phyloP scores from a whole-genome alignment of 2,888 invertebrate species.

The Amphiduros pacificus region DNA sequence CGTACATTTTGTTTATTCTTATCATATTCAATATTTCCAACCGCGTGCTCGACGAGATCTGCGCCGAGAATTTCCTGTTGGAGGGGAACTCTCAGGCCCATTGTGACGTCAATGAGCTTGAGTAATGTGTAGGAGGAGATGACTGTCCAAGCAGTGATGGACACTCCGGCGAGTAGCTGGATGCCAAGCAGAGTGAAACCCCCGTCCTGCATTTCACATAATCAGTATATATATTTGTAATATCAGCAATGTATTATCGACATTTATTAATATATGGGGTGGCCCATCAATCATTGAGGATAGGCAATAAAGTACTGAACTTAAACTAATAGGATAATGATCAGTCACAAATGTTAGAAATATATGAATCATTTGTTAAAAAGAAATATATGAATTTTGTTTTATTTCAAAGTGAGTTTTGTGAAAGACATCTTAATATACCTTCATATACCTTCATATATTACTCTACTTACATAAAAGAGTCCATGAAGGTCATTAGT shows the following conservation, averaged over 20 bases:
- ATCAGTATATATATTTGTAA: no score
- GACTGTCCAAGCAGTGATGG: conserved; percentile 71
- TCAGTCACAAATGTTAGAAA: no score
- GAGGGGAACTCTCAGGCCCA: conserved; percentile 76
- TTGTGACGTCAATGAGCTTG: conserved; percentile 35
- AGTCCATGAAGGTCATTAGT: conserved; percentile 8
- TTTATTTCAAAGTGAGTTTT: no score
- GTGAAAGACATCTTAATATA: no score
- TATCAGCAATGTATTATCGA: no score
- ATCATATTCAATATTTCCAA: conserved; percentile 9
- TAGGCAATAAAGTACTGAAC: no score
- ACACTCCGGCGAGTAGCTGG: conserved; percentile 67
- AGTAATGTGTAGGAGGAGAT: conserved; percentile 1
- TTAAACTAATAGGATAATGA: no score
- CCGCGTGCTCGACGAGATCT: conserved; percentile 80
- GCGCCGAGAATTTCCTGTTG: conserved; percentile 87
- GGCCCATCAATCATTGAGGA: no score
- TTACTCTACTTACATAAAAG: conserved; percentile 22
- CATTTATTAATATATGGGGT: no score
- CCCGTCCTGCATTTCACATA: conserved; percentile 25
- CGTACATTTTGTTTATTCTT: background rate
- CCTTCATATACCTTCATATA: no score
- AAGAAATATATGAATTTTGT: no score
- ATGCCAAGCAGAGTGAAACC: conserved; percentile 79
- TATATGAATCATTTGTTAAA: no score